Base-by-base conservation (phyloP, 37 sponge, comb jelly and placozoan species). In the Petrosia ficiformis region DNA sequence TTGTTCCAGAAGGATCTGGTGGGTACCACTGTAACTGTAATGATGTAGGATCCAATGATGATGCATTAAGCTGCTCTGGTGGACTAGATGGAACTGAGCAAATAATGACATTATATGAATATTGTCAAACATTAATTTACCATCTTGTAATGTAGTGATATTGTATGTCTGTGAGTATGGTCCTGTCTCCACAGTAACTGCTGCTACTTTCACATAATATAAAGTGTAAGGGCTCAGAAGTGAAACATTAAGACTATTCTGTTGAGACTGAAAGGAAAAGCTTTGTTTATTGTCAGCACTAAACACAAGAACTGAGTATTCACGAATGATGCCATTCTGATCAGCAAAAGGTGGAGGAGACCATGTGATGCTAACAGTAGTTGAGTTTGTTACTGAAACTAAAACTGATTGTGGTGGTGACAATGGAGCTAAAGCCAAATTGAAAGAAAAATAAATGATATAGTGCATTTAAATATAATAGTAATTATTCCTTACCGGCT, bases 401-500 rank as follows among this genome's bases (percentile, higher is more conserved):
- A 29, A 61, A 6, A 61, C 25, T n/a, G 63, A 61, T 22, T 61
- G 63, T 26, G 63, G 63, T 26, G 63, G 63, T 5, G 26, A 6
- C n/a, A 29, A 61, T 61, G 63, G 63, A n/a, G 63, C 63, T 61
- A 61, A 5, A 61, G n/a, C 11, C 6, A 61, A 61, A n/a, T 16
- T 68, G 22, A 21, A 24, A 4, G 38, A 2, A 40, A 70, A 42
- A 19, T 67, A 36, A 24, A 67, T 67, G 10, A 64, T 68, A 19
- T 32, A 25, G 43, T 5, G 24, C 68, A 33, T 24, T n/a, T 37
- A 67, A 19, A 22, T 35, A 29, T 35, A 35, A 52, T 31, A 71
- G 30, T 4, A 28, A 4, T 34, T 16, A n/a, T 73, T 5, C 37
- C 76, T 48, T n/a, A 84, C 84, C 78, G n/a, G 76, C 84, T 65